phyloP scores from a whole-genome alignment of 2,113 vertebrate species.

The Pseudopipra pipra region DNA sequence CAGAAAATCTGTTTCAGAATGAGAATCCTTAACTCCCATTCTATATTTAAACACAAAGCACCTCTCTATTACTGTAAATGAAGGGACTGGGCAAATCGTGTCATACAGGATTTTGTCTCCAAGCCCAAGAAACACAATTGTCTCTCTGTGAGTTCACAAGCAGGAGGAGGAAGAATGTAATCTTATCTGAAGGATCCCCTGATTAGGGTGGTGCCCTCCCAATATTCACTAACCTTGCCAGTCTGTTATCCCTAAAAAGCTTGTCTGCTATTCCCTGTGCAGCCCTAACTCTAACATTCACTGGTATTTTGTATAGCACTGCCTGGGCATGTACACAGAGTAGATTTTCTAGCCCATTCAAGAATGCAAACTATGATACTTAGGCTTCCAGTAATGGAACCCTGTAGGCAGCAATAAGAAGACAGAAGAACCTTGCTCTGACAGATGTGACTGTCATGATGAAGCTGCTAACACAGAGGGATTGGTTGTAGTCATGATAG shows the following conservation, averaged over 20 bases:
- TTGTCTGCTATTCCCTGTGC: neutral
- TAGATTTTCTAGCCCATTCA: neutral
- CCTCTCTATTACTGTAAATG: neutral
- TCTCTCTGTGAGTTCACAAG: neutral
- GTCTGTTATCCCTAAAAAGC: neutral
- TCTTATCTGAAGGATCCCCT: neutral
- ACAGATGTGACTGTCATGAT: neutral
- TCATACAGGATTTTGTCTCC: neutral
- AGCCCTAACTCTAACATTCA: neutral
- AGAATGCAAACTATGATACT: neutral
- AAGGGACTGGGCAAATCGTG: neutral
- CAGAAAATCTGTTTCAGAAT: neutral
- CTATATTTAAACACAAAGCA: neutral
- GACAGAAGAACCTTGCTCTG: neutral
- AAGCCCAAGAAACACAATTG: neutral
- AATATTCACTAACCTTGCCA: neutral
- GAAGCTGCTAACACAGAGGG: neutral
- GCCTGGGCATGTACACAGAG: neutral
- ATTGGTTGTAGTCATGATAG: neutral
- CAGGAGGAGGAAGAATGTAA: neutral
- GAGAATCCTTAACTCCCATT: neutral
- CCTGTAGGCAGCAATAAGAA: neutral
- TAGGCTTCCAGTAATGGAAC: neutral
- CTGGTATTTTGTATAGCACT: neutral
- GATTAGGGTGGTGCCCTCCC: neutral